Base-by-base conservation (phyloP, 92 coral and sea anemone species). In the Bergia sp. region DNA sequence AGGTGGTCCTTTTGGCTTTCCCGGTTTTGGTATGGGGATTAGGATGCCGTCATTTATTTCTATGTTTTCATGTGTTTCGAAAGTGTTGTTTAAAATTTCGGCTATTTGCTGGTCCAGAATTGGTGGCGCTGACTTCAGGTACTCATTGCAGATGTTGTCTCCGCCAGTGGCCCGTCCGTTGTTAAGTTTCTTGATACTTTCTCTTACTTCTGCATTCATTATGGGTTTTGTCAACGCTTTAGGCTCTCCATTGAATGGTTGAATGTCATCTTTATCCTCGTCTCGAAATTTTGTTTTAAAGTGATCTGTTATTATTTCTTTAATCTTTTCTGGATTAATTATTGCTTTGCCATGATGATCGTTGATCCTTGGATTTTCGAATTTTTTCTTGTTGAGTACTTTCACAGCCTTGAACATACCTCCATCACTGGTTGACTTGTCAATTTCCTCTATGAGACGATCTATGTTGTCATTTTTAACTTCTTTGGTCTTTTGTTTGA, bases 361-460 rank as follows among this genome's bases (percentile, higher is more conserved):
- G 76, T 72, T 72, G 76, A 72, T 72, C 76, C 76, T 72, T 72
- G 76, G 76, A 72, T 72, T 72, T 72, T 72, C 76, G 76, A 72
- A 72, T 72, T 72, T 72, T 72, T 72, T 72, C 76, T 72, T 72
- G 76, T 72, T 72, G 76, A 72, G 76, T 72, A 72, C 76, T 72
- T 72, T 72, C 38, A 5, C 76, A 21, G 76, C 38, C 76, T 21
- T 55, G 64, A 55, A 55, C 64, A 55, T 55, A 55, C 64, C 64
- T 55, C 64, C 64, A 55, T 55, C 64, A 55, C 64, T 55, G 64
- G 64, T 55, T 55, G 64, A 55, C 64, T 55, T 55, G 64, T 55
- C 64, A 55, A 55, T 55, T 55, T 55, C 64, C 64, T 55, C 64
- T 55, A 55, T 55, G 64, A 55, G 64, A 55, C 64, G 64, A 55